Percentiles rank a stretch among this genome's conserved stretches.
These are phyloP conservation scores for Drosophila pandora DNA, from an alignment of 1,140 invertebrate genomes.

Conservation along the genomic window DNA sequence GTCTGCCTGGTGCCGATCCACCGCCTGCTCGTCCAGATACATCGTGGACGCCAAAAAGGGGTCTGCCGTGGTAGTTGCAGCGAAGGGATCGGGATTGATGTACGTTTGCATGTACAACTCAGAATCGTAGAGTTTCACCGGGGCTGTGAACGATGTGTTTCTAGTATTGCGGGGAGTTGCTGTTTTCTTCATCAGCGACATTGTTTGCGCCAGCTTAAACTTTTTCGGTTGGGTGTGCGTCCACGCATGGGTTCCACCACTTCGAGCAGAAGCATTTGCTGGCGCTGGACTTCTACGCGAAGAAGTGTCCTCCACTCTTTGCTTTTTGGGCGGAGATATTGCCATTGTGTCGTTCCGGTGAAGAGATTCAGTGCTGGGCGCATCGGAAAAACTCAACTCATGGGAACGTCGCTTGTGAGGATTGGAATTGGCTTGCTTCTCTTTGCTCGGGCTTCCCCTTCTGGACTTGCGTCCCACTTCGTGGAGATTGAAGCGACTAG, in stretches of 20 bases:
- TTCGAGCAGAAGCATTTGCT: constrained; percentile 50
- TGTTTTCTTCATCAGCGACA: constrained; percentile 66
- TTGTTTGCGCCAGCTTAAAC: constrained; percentile 60
- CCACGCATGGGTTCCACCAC: constrained; percentile 50
- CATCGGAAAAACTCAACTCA: constrained; percentile 71
- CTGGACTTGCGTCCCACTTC: constrained; percentile 62
- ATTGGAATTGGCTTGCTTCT: constrained; percentile 15
- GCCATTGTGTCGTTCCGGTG: constrained; percentile 31
- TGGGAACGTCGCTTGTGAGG: constrained; percentile 63
- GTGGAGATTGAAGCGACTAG: constrained; percentile 79
- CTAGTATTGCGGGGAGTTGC: constrained; percentile 48
- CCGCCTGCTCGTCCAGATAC: constrained; percentile 91
- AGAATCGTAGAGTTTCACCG: constrained; percentile 72
- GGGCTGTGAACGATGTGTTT: constrained; percentile 6
- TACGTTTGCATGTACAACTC: constrained; percentile 70
- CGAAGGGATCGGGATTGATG: constrained; percentile 86
- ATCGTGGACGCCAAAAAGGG: constrained; percentile 88
- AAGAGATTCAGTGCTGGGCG: constrained; percentile 68
- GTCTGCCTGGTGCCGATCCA: constrained; percentile 91
- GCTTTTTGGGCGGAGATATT: constrained; percentile 72
- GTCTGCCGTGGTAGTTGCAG: constrained; percentile 87
- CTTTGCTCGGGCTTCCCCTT: constrained; percentile 27
- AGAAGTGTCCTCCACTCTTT: constrained; percentile 50
- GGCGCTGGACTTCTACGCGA: constrained; percentile 17
- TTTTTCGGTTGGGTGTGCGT: constrained; percentile 63